These are phyloP conservation scores for Coelopa pilipes DNA, from an alignment of 2,888 invertebrate species.

Conservation along the genomic window DNA sequence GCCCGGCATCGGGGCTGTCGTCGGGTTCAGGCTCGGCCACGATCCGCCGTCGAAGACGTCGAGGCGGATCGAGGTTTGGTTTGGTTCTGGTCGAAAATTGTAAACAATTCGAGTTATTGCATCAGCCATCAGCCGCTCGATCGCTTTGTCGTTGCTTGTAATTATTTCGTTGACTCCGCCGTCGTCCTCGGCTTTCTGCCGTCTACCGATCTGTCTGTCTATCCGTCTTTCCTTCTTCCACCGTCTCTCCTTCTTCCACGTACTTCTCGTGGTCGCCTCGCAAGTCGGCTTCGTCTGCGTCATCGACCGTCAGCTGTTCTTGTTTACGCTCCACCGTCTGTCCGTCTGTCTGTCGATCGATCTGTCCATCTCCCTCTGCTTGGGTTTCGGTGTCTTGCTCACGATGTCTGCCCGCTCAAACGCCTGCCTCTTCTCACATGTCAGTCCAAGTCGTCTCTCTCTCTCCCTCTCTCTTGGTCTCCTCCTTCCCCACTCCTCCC, in stretches of 20 bases:
- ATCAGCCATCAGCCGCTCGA: neutral
- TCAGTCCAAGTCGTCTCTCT: neutral
- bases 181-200: too few species aligned
- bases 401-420: neutral
- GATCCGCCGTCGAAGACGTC: too few species aligned
- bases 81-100: too few species aligned
- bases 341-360: too few species aligned
- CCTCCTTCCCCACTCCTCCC: neutral
- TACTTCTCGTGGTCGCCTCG: too few species aligned
- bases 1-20: too few species aligned
- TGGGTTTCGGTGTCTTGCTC: neutral
- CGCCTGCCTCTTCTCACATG: neutral
- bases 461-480: neutral
- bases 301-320: constrained; percentile 48
- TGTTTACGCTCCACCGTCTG: constrained; percentile 49
- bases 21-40: too few species aligned
- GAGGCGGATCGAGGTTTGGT: too few species aligned
- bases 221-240: too few species aligned
- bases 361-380: constrained; percentile 9
- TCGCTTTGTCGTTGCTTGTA: constrained; percentile 11
- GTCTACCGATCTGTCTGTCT: too few species aligned
- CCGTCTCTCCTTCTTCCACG: too few species aligned
- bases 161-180: too few species aligned
- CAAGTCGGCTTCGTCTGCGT: neutral
- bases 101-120: neutral